Percentiles rank a stretch among this genome's conserved stretches.
These are phyloP conservation scores for Stegophylla sp. DNA, from an alignment of 2,888 invertebrate genomes.

Conservation along the genomic window DNA sequence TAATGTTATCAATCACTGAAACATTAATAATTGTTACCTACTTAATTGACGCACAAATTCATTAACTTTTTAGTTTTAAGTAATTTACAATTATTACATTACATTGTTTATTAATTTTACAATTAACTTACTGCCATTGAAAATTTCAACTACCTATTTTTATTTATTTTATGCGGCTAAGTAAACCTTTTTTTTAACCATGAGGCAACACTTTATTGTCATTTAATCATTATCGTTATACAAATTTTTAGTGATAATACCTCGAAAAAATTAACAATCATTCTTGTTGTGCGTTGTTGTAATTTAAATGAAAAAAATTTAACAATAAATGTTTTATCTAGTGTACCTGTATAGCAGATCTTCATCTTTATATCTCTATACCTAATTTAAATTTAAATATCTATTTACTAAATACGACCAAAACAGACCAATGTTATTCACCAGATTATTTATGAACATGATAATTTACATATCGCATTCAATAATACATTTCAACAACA, in stretches of 20 bases:
- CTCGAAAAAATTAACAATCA: too few species aligned
- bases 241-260: not conserved
- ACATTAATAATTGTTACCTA: not conserved
- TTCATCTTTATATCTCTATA: conserved; percentile 24
- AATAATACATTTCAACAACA: conserved; percentile 15
- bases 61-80: not conserved
- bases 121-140: not conserved
- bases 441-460: conserved; percentile 35
- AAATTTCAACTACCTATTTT: not conserved
- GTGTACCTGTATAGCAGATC: not conserved
- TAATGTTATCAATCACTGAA: not conserved
- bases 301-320: too few species aligned
- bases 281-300: too few species aligned
- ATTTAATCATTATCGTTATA: not conserved
- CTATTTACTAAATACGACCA: conserved; percentile 10
- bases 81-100: not conserved
- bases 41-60: not conserved
- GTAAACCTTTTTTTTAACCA: not conserved
- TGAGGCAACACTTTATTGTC: not conserved
- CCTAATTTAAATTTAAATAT: conserved; percentile 20
- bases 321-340: conserved; percentile 1
- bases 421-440: conserved; percentile 44
- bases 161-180: too few species aligned
- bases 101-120: not conserved
- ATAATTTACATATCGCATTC: conserved; percentile 25